phyloP scores from a whole-genome alignment of 2,797 vertebrate genomes.

The Hyperoplus immaculatus region DNA sequence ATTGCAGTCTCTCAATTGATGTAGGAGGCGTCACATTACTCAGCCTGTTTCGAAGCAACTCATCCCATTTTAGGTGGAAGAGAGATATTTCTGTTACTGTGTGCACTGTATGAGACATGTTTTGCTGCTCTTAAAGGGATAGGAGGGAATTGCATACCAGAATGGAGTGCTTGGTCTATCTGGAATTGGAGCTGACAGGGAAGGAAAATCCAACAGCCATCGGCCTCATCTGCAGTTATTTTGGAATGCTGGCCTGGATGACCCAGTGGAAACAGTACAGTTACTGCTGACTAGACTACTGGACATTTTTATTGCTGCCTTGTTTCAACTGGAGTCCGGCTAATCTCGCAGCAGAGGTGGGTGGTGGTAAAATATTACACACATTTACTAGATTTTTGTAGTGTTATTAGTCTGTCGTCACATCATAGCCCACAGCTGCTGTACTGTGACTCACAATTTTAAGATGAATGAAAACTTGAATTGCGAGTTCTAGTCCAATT shows the following conservation, averaged over 20 bases:
- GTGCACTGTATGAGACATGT: slow-evolving; percentile 6
- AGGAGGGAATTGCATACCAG: slow-evolving; percentile 6
- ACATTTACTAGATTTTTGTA: slow-evolving; percentile 9
- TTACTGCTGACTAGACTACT: slow-evolving; percentile 35
- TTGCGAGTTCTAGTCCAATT: not conserved
- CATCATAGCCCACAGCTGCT: not conserved
- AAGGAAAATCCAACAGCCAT: slow-evolving; percentile 26
- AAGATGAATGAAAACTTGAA: slow-evolving; percentile 6
- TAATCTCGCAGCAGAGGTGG: slow-evolving; percentile 28
- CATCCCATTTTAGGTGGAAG: not conserved
- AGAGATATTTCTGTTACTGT: slow-evolving; percentile 10
- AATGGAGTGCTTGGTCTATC: slow-evolving; percentile 17
- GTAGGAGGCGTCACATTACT: slow-evolving; percentile 12
- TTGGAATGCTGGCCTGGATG: slow-evolving; percentile 20
- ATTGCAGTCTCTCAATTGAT: slow-evolving; percentile 2
- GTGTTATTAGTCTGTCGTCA: slow-evolving; percentile 13
- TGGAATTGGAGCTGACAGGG: slow-evolving; percentile 42
- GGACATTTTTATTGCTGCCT: slow-evolving; percentile 12
- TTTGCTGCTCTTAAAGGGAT: slow-evolving; percentile 1
- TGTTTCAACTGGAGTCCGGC: not conserved
- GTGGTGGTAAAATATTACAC: slow-evolving; percentile 23
- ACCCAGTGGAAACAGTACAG: slow-evolving; percentile 38
- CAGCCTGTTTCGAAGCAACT: not conserved
- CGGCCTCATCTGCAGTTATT: slow-evolving; percentile 34
- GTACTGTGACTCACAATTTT: slow-evolving; percentile 10